Evolutionary conservation across 1,140 invertebrate genomes (phyloP).

Genomic region (Zaprionus davidi): DNA sequence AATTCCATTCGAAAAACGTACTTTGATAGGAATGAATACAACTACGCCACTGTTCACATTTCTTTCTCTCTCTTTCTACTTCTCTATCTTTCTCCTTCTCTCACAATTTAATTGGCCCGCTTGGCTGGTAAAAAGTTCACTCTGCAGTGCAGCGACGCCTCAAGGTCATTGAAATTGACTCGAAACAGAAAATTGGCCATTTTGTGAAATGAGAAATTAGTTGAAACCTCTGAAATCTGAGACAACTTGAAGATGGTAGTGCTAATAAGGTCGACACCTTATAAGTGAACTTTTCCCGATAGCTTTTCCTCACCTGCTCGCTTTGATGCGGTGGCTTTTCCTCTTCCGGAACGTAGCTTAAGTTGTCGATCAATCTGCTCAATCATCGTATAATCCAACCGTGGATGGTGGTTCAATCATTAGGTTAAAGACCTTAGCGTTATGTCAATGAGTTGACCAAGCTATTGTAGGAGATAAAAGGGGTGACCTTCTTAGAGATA

Average conservation of each 20-base stretch:
- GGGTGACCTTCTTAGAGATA: background rate
- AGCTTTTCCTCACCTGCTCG: background rate
- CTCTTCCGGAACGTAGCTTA: constrained; percentile 12
- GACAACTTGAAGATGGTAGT: background rate
- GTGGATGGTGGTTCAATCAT: background rate
- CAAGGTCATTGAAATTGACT: constrained; percentile 78
- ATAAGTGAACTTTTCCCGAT: background rate
- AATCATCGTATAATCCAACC: background rate
- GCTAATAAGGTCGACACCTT: constrained; percentile 15
- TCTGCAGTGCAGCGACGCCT: constrained; percentile 58
- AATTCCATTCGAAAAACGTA: background rate
- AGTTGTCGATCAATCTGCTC: background rate
- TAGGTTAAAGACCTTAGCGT: background rate
- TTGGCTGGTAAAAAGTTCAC: background rate
- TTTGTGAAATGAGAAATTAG: constrained; percentile 13
- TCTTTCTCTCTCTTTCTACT: background rate
- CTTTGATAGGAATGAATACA: background rate
- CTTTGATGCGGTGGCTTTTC: background rate
- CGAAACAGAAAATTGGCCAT: constrained; percentile 22
- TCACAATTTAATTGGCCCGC: background rate
- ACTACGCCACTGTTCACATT: background rate
- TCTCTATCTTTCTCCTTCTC: background rate
- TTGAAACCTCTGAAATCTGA: background rate
- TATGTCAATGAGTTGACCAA: background rate
- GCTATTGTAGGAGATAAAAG: background rate